These are phyloP conservation scores for Trichogramma evanescens DNA, from an alignment of 2,888 invertebrate species.

Conservation along the genomic window DNA sequence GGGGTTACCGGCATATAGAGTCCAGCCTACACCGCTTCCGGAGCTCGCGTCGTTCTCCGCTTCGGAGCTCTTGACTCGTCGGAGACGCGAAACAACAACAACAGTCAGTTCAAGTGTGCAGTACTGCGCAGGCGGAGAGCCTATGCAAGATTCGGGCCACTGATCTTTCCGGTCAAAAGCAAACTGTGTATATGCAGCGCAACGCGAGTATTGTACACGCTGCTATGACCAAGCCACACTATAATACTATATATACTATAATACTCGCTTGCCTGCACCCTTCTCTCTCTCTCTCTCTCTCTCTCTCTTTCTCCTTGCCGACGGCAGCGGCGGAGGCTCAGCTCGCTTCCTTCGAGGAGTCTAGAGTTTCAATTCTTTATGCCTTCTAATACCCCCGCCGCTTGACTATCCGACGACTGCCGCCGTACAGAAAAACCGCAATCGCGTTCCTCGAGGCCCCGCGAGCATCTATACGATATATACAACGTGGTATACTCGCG, in stretches of 20 bases:
- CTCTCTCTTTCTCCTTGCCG: neutral
- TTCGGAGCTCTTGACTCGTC: neutral
- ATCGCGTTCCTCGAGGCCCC: no score
- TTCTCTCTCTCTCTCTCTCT: neutral
- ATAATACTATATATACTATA: no score
- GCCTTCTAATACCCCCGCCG: neutral
- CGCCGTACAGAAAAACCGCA: no score
- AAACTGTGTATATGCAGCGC: neutral
- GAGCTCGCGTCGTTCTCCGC: neutral
- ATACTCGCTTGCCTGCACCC: neutral
- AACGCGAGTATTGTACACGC: no score
- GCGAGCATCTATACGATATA: no score
- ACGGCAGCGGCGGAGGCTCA: neutral
- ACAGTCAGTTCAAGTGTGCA: neutral
- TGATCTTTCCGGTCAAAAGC: constrained; percentile 30
- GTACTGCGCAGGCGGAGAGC: neutral
- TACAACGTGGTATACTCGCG: no score
- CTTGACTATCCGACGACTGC: no score
- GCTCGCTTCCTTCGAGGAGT: neutral
- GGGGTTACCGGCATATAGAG: neutral
- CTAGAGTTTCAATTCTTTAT: neutral
- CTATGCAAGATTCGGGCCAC: constrained; percentile 33
- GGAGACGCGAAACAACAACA: neutral
- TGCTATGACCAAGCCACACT: no score
- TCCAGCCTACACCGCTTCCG: neutral